Base-by-base conservation (phyloP, 2,888 invertebrate species). In the Drosophila villosipedis region DNA sequence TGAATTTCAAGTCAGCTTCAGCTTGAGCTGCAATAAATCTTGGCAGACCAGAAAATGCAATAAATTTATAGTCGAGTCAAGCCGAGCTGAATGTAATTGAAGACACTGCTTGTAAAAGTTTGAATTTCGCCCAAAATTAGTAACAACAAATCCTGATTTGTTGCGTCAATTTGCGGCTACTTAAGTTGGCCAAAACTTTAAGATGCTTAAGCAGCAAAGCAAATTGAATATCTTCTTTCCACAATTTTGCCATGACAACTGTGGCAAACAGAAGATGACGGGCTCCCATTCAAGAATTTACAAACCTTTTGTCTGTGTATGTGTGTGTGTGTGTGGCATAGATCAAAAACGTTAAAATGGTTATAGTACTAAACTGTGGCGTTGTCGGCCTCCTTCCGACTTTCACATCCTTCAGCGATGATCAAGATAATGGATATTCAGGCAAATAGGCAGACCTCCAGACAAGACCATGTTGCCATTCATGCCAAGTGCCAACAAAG, bases 401-500 rank as follows among this genome's bases (percentile, higher is more conserved):
- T 7, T 1, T n/a, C 28, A 54, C 53, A 19, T 39, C 59, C 65
- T 55, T 60, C 47, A 67, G 53, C 66, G 82, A 72, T 73, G 77
- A 84, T 82, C 76, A 80, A 84, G 77, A 89, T 87, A 87, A 86
- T 89, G 77, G 83, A 79, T 72, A 89, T 89, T 87, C 84, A 83
- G 76, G 84, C 87, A 87, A 84, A 87, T 86, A 84, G 84, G 85
- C 83, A 81, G 76, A 77, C 54, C 55, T 47, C 39, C 30, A 71
- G 59, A 71, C 65, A 67, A 66, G 57, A 68, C 63, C 78, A 80
- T 75, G 80, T 82, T 76, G 76, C 86, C 75, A 82, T 86, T 87
- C 86, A 89, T 84, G 81, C 77, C 77, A 86, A 87, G 89, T 82
- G 84, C 75, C 84, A 87, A 76, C 81, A 89, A 86, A 87, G 86